phyloP scores from a whole-genome alignment of 2,888 invertebrate genomes.

The Rhamnusium bicolor region DNA sequence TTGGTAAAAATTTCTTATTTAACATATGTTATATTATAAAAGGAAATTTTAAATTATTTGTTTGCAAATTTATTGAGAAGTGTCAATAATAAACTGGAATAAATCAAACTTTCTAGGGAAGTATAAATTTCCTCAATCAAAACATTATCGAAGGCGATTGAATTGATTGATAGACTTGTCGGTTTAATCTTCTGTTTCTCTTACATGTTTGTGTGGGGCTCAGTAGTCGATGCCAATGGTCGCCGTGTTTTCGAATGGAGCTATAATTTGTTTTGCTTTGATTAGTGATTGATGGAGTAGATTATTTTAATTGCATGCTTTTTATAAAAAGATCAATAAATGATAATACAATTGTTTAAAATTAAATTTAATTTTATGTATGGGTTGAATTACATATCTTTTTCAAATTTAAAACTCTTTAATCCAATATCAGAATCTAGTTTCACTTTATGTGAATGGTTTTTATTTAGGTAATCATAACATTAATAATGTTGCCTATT shows the following conservation, averaged over 20 bases:
- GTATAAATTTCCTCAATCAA: constrained; percentile 28
- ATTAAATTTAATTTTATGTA: not conserved
- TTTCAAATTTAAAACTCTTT: not conserved
- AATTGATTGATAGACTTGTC: constrained; percentile 61
- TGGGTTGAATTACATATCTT: not conserved
- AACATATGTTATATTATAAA: not conserved
- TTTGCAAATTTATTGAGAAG: constrained; percentile 19
- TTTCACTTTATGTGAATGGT: too few species aligned
- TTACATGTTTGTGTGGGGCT: constrained; percentile 53
- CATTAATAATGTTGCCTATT: too few species aligned
- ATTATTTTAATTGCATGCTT: constrained; percentile 10
- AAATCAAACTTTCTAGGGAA: constrained; percentile 20
- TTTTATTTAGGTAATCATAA: too few species aligned
- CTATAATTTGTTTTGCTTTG: constrained; percentile 56
- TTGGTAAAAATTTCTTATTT: too few species aligned
- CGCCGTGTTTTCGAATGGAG: constrained; percentile 49
- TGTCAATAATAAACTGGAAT: constrained; percentile 25
- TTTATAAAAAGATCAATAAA: not conserved
- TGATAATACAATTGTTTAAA: not conserved
- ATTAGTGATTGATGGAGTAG: constrained; percentile 50
- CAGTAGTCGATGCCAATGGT: constrained; percentile 58
- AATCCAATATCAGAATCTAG: too few species aligned
- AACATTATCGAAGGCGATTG: constrained; percentile 53
- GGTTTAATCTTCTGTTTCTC: constrained; percentile 60
- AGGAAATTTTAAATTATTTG: not conserved